Evolutionary conservation across 2,113 vertebrate species (phyloP), one percentile per base, ranked within the genome.

Genomic region (Phasianus colchicus): DNA sequence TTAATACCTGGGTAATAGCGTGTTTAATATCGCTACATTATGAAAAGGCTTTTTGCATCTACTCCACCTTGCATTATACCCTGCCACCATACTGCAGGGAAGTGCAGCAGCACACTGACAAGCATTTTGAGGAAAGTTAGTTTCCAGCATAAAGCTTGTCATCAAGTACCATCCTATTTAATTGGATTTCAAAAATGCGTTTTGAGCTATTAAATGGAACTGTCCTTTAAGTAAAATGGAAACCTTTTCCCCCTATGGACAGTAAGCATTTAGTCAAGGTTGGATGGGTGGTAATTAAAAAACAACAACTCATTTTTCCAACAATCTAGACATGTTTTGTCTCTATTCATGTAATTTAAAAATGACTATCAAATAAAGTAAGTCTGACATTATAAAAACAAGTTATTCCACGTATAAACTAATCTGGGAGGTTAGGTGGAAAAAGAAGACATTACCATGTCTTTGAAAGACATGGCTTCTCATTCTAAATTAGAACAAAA

Each of bases 401-500:
- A 69, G 7, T 42, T 83, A 88, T 73, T 88, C 7, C 34, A 43
- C 6, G 5, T 12, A 66, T 30, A 61, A 83, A 43, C 25, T 57
- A 11, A 8, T 30, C 24, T 61, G 7, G 29, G 30, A 47, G 27
- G 32, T 52, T 45, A 72, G 20, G 27, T 73, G 27, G 13, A 20
- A 82, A 87, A 71, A 69, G 50, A 48, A 1, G 3, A n/a, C 52
- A 43, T 32, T 38, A n/a, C 38, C 1, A 8, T 5, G 3, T 30
- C 38, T 87, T 86, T 81, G 55, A 61, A 86, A 71, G 15, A 74
- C 10, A 64, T 11, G 47, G 11, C 5, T 65, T 86, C 40, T 66
- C 6, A 78, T 81, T 90, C 11, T 10, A 90, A 86, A 61, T 72
- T n/a, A 72, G 72, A 92, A 89, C 1, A 16, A 78, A 94, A 57